A percentile compares a stretch with the other conserved stretches of the same genome.
phyloP scores from a whole-genome alignment of 2,797 vertebrate genomes.

The Myiotriccus ornatus region DNA sequence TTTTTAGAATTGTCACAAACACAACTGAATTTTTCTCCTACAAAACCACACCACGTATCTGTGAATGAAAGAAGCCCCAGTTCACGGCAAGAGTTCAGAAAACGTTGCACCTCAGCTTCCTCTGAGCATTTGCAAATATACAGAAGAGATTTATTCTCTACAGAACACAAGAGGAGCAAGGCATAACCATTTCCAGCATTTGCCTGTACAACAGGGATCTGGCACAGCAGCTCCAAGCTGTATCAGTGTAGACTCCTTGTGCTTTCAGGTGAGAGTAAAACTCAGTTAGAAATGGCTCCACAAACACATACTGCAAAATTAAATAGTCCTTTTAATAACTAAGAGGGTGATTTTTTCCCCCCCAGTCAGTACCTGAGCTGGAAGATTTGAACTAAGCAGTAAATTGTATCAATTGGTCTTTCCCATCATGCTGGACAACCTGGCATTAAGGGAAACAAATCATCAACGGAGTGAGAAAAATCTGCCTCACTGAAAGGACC shows the following conservation, averaged over 20 bases:
- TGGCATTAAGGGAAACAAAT: background rate
- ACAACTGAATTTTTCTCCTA: background rate
- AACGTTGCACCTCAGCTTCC: background rate
- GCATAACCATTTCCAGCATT: background rate
- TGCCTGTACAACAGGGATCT: background rate
- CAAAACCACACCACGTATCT: background rate
- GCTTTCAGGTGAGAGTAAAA: background rate
- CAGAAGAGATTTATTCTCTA: background rate
- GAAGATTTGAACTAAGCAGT: background rate
- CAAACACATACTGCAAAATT: background rate
- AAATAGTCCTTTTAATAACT: background rate
- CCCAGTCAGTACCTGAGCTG: background rate
- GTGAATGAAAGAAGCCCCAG: background rate
- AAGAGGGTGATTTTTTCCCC: background rate
- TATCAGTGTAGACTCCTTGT: background rate
- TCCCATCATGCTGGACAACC: background rate
- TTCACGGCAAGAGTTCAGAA: background rate
- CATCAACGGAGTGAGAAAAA: background rate
- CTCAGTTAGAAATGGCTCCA: background rate
- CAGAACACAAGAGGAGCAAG: background rate
- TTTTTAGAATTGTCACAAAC: background rate
- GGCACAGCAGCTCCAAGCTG: background rate
- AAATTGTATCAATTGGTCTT: background rate
- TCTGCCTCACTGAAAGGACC: background rate
- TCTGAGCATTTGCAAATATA: background rate